Percentiles rank a stretch among this genome's conserved stretches.
phyloP scores from a whole-genome alignment of 2,888 invertebrate genomes.

The Acheta domesticus region DNA sequence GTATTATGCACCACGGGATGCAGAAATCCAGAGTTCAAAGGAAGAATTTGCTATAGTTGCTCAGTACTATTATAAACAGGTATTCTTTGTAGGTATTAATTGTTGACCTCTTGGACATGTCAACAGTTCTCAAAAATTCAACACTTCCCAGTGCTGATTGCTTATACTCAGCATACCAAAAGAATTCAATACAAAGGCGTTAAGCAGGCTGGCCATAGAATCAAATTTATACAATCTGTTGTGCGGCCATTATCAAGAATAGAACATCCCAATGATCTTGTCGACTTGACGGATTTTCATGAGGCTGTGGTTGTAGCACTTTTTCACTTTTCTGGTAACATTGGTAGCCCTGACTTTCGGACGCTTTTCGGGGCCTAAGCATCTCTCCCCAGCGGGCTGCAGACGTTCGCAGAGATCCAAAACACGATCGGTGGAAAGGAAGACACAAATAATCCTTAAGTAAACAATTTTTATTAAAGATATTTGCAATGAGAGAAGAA shows the following conservation, averaged over 20 bases:
- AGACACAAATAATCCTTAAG: too few relatives aligned
- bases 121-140: constrained; percentile 63
- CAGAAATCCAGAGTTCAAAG: constrained; percentile 72
- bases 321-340: constrained; percentile 57
- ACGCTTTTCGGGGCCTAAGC: too few relatives aligned
- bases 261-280: constrained; percentile 58
- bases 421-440: too few relatives aligned
- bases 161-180: constrained; percentile 62
- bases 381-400: too few relatives aligned
- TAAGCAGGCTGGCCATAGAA: constrained; percentile 58
- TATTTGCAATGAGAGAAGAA: too few relatives aligned
- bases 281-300: constrained; percentile 59
- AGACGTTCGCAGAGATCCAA: too few relatives aligned
- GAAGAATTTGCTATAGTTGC: constrained; percentile 74
- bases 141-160: constrained; percentile 80
- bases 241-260: constrained; percentile 70
- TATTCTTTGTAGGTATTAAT: constrained; percentile 83
- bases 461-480: too few relatives aligned
- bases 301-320: constrained; percentile 78
- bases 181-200: constrained; percentile 67
- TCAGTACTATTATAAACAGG: constrained; percentile 64
- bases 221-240: constrained; percentile 69
- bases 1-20: constrained; percentile 95
- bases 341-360: constrained; percentile 58
- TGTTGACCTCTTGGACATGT: constrained; percentile 84